Evolutionary conservation across 2,797 vertebrate genomes (phyloP).

Genomic region (Macrochelys suwanniensis): DNA sequence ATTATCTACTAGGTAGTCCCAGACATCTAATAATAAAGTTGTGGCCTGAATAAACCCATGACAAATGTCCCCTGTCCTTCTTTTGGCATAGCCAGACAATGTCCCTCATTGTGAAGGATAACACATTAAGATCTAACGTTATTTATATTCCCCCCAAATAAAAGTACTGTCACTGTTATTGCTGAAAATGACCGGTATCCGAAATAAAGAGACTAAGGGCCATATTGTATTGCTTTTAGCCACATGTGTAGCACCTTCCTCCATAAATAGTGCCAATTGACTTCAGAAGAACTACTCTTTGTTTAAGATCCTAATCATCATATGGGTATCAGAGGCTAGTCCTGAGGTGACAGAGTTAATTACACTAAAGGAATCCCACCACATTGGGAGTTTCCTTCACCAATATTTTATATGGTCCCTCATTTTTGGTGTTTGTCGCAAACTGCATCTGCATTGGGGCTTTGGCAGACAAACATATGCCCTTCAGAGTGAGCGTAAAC

Average conservation of each 20-base stretch:
- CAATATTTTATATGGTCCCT: background rate
- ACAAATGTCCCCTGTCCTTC: too few relatives aligned
- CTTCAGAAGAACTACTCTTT: background rate
- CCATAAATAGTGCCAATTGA: background rate
- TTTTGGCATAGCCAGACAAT: background rate
- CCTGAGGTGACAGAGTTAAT: background rate
- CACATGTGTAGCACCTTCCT: background rate
- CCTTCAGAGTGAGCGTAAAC: background rate
- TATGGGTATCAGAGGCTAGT: background rate
- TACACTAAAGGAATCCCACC: background rate
- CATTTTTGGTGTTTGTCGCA: background rate
- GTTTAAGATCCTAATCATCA: background rate
- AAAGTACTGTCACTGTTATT: background rate
- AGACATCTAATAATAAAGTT: too few relatives aligned
- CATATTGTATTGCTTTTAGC: background rate
- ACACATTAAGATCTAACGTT: background rate
- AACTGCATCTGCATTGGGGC: background rate
- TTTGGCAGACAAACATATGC: background rate
- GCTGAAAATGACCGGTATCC: background rate
- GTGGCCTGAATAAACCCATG: too few relatives aligned
- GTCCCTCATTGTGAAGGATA: background rate
- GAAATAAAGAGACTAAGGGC: background rate
- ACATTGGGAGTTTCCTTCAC: background rate
- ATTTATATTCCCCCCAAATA: background rate
- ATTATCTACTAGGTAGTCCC: too few relatives aligned